phyloP scores from a whole-genome alignment of 2,888 invertebrate genomes.

The Merodon equestris region DNA sequence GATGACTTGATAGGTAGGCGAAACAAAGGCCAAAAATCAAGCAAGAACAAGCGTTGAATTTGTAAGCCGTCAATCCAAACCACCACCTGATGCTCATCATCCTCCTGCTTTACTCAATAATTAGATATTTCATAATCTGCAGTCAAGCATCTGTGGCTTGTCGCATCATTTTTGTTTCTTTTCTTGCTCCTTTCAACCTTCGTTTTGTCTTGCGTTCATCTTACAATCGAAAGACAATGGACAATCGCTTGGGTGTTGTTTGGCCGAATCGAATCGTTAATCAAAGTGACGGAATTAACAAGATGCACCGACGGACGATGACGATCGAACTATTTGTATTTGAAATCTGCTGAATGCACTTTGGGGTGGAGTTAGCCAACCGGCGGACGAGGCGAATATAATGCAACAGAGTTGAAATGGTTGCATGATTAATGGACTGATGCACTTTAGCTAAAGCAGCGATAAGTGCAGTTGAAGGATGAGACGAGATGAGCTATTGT shows the following conservation, averaged over 20 bases:
- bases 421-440: constrained; percentile 45
- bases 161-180: neutral
- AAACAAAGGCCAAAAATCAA: neutral
- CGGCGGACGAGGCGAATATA: neutral
- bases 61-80: constrained; percentile 48
- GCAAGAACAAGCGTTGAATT: constrained; percentile 42
- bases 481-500: constrained; percentile 29
- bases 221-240: constrained; percentile 1
- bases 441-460: constrained; percentile 49
- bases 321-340: constrained; percentile 38
- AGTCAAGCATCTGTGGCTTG: neutral
- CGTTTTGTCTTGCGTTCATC: no score
- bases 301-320: constrained; percentile 43
- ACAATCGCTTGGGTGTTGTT: constrained; percentile 43
- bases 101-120: constrained; percentile 31
- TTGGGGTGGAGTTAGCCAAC: neutral
- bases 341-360: constrained; percentile 26
- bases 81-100: constrained; percentile 15
- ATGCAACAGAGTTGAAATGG: neutral
- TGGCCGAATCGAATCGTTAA: constrained; percentile 53
- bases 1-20: no score
- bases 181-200: constrained; percentile 12
- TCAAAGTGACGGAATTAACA: constrained; percentile 60
- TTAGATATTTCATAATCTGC: constrained; percentile 49
- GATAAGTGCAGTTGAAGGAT: constrained; percentile 52